Evolutionary conservation across 2,888 invertebrate species (phyloP).

Genomic region (Buathra laborator): DNA sequence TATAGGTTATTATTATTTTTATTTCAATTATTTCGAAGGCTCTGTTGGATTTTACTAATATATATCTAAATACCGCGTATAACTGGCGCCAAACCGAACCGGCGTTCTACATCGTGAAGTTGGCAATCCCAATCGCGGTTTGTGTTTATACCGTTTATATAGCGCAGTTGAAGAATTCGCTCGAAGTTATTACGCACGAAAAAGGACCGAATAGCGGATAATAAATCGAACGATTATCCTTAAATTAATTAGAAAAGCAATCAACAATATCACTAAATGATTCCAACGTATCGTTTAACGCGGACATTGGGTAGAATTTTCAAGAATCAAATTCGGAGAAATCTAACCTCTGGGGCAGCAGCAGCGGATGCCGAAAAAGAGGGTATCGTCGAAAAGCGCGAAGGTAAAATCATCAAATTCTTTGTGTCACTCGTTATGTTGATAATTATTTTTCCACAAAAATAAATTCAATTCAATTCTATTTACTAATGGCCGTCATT

Average conservation of each 20-base stretch:
- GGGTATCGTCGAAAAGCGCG: slow-evolving; percentile 42
- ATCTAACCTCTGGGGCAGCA: slow-evolving; percentile 60
- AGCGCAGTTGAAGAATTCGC: background rate
- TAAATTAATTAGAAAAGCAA: background rate
- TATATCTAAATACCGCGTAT: no score
- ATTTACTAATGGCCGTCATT: no score
- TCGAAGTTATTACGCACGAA: background rate
- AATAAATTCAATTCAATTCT: no score
- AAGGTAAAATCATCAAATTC: slow-evolving; percentile 44
- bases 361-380: slow-evolving; percentile 43
- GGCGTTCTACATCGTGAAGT: background rate
- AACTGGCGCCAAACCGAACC: background rate
- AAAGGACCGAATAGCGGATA: background rate
- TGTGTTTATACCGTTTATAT: background rate
- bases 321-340: slow-evolving; percentile 53
- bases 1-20: no score
- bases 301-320: slow-evolving; percentile 61
- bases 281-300: slow-evolving; percentile 57
- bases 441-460: background rate
- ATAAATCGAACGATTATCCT: slow-evolving; percentile 12
- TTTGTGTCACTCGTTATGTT: no score
- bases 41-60: no score
- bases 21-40: no score
- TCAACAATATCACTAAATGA: slow-evolving; percentile 58
- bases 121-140: background rate